Evolutionary conservation across 2,888 invertebrate genomes (phyloP), one percentile per base, ranked within the genome.

Genomic region (Caenorhabditis panamensis): DNA sequence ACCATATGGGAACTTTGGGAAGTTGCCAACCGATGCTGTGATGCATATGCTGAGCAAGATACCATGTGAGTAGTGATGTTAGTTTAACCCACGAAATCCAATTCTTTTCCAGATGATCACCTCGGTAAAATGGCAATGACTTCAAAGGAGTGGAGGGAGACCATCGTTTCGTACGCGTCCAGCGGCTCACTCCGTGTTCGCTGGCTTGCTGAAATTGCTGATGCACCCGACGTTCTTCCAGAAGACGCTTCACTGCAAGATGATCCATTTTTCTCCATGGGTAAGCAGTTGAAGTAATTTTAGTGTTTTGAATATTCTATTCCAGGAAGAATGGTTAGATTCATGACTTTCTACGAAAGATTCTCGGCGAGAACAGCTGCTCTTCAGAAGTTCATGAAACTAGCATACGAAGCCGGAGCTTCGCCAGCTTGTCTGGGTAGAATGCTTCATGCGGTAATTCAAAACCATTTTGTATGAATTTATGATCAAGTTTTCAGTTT

Each of bases 1-100:
- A 11, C 64, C 73, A 11, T 76, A 36, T 22, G 80, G 80, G 36
- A 69, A n/a, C 9, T 61, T 80, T 28, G 75, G 62, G 16, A 66
- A 41, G 6, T 37, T 80, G 0, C 75, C 80, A 1, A 6, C 16
- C 11, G 80, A 80, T 22, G 47, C 41, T 1, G 47, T 54, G 5
- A 2, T 37, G 2, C 49, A 53, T 16, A 5, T 80, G 9, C 20
- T 80, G 22, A 24, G n/a, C 13, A 49, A 24, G 49, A 69, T 66
- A 13, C 53, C 69, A 36, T 76, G 79, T 79, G 31, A 18, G 73
- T 54, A 8, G 9, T 41, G 41, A 41, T 11, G 16, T 41, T 41
- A 41, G 9, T 16, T 24, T n/a, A n/a, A n/a, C n/a, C n/a, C n/a
- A n/a, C n/a, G n/a, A 1, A 16, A 49, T 28, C 9, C 11, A 11